Evolutionary conservation across 2,888 invertebrate genomes (phyloP), one percentile per base, ranked within the genome.

Genomic region (Dolichomitus sp.): DNA sequence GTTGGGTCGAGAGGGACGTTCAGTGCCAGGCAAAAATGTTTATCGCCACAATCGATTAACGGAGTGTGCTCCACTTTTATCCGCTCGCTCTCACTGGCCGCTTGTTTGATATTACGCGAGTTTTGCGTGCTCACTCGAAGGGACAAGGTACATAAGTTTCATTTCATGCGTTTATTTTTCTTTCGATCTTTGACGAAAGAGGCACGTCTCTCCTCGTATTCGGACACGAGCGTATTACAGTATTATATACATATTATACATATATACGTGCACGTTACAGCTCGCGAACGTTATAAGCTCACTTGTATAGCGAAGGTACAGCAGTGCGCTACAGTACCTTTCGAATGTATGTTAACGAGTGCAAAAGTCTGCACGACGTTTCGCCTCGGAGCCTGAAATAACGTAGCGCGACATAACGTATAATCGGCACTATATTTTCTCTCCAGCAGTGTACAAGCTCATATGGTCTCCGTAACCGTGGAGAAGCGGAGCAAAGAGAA

Each of bases 331-430:
- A 30, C 63, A 65, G 27, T 11, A 76, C 76, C 76, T 45, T 42
- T 52, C 83, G 84, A 85, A 87, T 86, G 85, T 86, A 79, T 83
- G 86, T 86, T 87, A 88, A 88, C 85, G 85, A 85, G 87, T 78
- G 68, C 74, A 76, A 79, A 66, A 82, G 81, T 86, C 85, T 63
- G 76, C 80, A 52, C 50, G 54, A 48, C 42, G 65, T 75, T 82
- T 79, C 80, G 66, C 74, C 65, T 65, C 79, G 65, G 54, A 66
- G 73, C 80, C 76, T 72, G 77, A 80, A 84, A 84, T 82, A 84
- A 85, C 77, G 81, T 52, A 75, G 75, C 76, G 80, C 81, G 80
- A 76, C 82, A 80, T 82, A 81, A 80, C 81, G 74, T 81, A 77
- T 80, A 83, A 81, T 80, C 80, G 78, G 52, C 61, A 65, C 76